Conservation (phyloP, 2,113 vertebrate genomes). For the Spea bombifrons region DNA sequence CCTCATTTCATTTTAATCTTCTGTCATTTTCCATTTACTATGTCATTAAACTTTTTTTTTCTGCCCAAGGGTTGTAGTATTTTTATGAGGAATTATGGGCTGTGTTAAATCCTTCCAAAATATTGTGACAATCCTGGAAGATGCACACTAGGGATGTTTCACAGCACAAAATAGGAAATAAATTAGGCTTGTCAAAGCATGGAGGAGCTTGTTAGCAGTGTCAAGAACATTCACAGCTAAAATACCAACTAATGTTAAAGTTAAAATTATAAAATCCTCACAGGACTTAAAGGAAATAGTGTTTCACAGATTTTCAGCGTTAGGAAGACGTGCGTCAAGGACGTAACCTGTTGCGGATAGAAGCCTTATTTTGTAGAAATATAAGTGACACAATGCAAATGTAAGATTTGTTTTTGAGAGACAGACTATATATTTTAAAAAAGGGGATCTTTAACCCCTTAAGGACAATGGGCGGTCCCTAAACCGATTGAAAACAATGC, state of each 20-base stretch:
- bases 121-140: conserved; percentile 28
- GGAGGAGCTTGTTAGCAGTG: conserved; percentile 28
- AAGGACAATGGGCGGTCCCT: too few relatives aligned
- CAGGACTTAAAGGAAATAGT: conserved; percentile 22
- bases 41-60: conserved; percentile 15
- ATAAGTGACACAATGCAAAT: too few relatives aligned
- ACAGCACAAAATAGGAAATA: conserved; percentile 39
- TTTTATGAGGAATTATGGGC: conserved; percentile 35
- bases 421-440: too few relatives aligned
- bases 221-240: conserved; percentile 22
- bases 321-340: background rate
- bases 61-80: conserved; percentile 13
- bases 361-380: too few relatives aligned
- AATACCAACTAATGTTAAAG: conserved; percentile 43
- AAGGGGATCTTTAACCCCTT: too few relatives aligned
- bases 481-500: too few relatives aligned
- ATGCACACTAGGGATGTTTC: conserved; percentile 27
- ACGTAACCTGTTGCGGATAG: background rate
- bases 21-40: conserved; percentile 14
- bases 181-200: conserved; percentile 34
- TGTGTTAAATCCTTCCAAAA: conserved; percentile 31
- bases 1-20: conserved; percentile 8
- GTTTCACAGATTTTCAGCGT: conserved; percentile 11
- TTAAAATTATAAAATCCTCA: conserved; percentile 44
- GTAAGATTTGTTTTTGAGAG: too few relatives aligned